Evolutionary conservation across 2,888 invertebrate genomes (phyloP).

Genomic region (Lasioglossum vierecki): DNA sequence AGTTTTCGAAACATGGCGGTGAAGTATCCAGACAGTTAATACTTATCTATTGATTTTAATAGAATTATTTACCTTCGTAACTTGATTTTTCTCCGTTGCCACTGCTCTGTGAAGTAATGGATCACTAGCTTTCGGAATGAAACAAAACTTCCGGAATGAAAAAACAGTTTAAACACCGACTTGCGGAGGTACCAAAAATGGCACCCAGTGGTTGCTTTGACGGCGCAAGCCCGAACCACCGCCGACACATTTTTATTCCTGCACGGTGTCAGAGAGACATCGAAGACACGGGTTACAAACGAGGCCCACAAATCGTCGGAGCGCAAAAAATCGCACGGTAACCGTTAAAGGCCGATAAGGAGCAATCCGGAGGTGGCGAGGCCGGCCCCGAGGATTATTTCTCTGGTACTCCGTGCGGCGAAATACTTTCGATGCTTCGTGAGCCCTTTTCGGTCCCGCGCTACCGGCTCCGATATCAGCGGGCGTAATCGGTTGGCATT

Average conservation of each 20-base stretch:
- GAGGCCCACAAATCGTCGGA: conserved; percentile 34
- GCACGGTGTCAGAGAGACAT: background rate
- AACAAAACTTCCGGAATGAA: background rate
- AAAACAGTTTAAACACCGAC: background rate
- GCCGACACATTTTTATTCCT: conserved; percentile 1
- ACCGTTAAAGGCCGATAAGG: conserved; percentile 58
- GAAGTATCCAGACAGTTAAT: no score
- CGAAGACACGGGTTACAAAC: conserved; percentile 12
- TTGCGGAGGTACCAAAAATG: background rate
- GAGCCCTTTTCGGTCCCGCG: conserved; percentile 50
- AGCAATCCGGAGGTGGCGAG: conserved; percentile 43
- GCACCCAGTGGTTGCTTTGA: background rate
- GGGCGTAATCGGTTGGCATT: conserved; percentile 78
- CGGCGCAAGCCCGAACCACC: background rate
- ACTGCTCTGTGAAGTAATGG: no score
- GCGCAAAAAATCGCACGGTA: conserved; percentile 59
- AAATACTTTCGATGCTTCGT: conserved; percentile 51
- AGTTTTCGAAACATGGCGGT: no score
- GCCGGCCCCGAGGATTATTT: conserved; percentile 56
- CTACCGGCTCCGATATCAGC: conserved; percentile 73
- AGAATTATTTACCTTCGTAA: no score
- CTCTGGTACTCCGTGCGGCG: conserved; percentile 43
- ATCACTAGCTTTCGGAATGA: background rate
- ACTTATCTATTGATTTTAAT: no score
- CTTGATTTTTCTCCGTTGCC: no score